Evolutionary conservation across 2,113 vertebrate species (phyloP).

Genomic region (Urocynchramus pylzowi): DNA sequence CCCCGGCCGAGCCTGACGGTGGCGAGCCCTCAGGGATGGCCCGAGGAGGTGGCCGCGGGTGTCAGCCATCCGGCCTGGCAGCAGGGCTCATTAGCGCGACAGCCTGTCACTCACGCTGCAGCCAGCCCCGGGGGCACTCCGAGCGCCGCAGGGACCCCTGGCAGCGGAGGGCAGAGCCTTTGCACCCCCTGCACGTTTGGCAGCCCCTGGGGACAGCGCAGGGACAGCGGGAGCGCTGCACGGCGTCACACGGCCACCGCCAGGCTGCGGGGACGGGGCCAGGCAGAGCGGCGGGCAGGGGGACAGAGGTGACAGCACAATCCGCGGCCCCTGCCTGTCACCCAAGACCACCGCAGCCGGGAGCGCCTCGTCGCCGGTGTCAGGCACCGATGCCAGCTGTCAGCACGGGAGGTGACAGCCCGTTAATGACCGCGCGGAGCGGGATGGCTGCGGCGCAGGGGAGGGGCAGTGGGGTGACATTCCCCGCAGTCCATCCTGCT

Average conservation of each 20-base stretch:
- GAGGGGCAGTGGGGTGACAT: not conserved
- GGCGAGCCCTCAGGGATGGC: not conserved
- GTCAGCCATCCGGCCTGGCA: not conserved
- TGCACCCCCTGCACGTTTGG: accelerated
- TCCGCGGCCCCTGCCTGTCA: accelerated
- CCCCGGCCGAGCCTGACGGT: accelerated
- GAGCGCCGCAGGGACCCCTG: not conserved
- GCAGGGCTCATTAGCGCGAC: not conserved
- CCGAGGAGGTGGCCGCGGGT: not conserved
- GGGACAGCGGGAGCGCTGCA: not conserved
- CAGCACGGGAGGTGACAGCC: not conserved
- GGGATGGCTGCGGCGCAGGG: not conserved
- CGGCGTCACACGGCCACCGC: accelerated
- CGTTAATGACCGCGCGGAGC: accelerated
- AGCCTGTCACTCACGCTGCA: slow-evolving; percentile 13
- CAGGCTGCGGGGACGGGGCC: no score
- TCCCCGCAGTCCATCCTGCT: not conserved
- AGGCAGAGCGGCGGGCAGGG: not conserved
- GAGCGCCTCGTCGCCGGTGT: not conserved
- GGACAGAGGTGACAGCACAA: not conserved
- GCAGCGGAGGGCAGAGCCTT: not conserved
- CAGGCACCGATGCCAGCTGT: not conserved
- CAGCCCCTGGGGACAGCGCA: not conserved
- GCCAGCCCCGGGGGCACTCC: not conserved
- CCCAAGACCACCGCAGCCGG: accelerated